Evolutionary conservation across 2,888 invertebrate genomes (phyloP), one percentile per base, ranked within the genome.

Genomic region (Hydraecia micacea): DNA sequence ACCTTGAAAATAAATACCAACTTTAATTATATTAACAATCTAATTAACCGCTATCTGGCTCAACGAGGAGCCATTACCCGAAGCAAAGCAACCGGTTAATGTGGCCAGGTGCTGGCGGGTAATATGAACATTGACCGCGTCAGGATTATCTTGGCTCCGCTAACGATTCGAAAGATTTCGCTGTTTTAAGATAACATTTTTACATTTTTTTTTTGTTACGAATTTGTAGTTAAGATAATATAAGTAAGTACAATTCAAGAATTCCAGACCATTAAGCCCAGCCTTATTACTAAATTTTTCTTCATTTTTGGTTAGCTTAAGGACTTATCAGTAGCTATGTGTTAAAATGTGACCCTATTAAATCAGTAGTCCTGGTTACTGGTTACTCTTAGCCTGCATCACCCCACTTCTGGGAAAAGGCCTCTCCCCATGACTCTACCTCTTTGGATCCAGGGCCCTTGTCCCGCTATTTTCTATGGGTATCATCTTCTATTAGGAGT

Each of bases 81-180:
- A 6, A 77, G 32, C n/a, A 77, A 65, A 82, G 42, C n/a, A 77
- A 65, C 69, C 42, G 25, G 80, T 36, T 69, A 82, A 77, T 69
- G 77, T 77, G 39, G 25, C 39, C 76, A 75, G 62, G 67, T 75
- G 80, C 36, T 52, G 18, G 32, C 42, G 68, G 68, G 32, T 80
- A 69, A 80, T 80, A 39, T 63, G 77, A 9, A 25, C 63, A 69
- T 58, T 69, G 80, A 58, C 58, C 52, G 39, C 28, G 52, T 63
- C 13, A 28, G 77, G 39, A 82, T 77, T 65, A 80, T 82, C 69
- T 80, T 49, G 46, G 63, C 82, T 76, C 0, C 11, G 39, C 18
- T 49, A 82, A 69, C 32, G 62, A 32, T 52, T 32, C 11, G 11
- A 36, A 68, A 46, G 55, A 69, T 82, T 68, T 32, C 15, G 4